Evolutionary conservation across 2,797 vertebrate species (phyloP).

Genomic region (Protonibea diacanthus): DNA sequence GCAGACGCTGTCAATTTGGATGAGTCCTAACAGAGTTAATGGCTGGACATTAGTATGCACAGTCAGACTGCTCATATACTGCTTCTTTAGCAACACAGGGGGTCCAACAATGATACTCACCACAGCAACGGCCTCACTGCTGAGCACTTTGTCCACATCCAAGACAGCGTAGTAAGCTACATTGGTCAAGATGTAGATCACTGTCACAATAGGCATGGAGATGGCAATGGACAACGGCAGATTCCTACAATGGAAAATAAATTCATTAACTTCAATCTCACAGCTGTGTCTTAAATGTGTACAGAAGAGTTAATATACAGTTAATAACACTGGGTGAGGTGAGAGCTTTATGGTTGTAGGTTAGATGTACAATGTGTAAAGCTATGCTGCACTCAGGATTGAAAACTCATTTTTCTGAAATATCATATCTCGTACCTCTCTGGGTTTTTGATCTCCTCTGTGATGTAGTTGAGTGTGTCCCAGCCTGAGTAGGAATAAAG

Average conservation of each 20-base stretch:
- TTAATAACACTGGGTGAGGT: background rate
- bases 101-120: slow-evolving; percentile 74
- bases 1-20: slow-evolving; percentile 65
- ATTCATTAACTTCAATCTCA: background rate
- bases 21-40: slow-evolving; percentile 20
- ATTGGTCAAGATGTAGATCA: slow-evolving; percentile 91
- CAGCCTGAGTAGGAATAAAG: slow-evolving; percentile 90
- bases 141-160: slow-evolving; percentile 82
- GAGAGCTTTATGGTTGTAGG: background rate
- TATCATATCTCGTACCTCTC: slow-evolving; percentile 77
- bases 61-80: background rate
- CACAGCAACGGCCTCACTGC: slow-evolving; percentile 88
- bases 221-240: slow-evolving; percentile 88
- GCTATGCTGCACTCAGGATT: background rate
- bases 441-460: slow-evolving; percentile 89
- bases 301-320: background rate
- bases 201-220: slow-evolving; percentile 89
- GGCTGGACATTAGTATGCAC: slow-evolving; percentile 17
- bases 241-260: slow-evolving; percentile 73
- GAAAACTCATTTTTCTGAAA: slow-evolving; percentile 16
- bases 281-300: background rate
- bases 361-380: background rate
- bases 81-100: background rate
- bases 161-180: slow-evolving; percentile 89
- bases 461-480: slow-evolving; percentile 91